Percentiles rank a stretch among this genome's conserved stretches.
These are phyloP conservation scores for Rostratula benghalensis DNA, from an alignment of 2,113 vertebrate genomes.

Conservation along the genomic window DNA sequence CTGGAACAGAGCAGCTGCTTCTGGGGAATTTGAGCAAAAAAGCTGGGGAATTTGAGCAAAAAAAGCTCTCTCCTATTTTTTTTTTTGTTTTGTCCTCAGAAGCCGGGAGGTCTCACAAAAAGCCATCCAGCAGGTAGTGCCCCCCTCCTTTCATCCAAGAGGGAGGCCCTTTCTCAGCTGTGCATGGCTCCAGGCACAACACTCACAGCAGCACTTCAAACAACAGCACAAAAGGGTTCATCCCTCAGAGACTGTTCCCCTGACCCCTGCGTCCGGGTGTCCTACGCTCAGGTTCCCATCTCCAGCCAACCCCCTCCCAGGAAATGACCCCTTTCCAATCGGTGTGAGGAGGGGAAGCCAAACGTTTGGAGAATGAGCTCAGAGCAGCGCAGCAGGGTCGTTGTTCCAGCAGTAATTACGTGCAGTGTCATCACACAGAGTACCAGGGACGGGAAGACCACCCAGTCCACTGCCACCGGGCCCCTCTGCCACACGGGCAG, in stretches of 20 bases:
- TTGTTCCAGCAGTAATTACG: not conserved
- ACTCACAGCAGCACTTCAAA: not conserved
- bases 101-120: not conserved
- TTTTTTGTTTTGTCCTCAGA: not conserved
- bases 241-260: not conserved
- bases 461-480: too few relatives aligned
- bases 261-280: not conserved
- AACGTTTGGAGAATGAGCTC: fast-evolving
- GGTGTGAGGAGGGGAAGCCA: fast-evolving
- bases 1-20: not conserved
- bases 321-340: not conserved
- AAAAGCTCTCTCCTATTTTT: not conserved
- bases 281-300: too few relatives aligned
- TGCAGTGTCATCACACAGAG: too few relatives aligned
- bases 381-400: not conserved
- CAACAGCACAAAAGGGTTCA: not conserved
- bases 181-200: not conserved
- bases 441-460: too few relatives aligned
- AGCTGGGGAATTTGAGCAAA: too few relatives aligned
- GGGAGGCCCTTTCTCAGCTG: not conserved
- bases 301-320: not conserved
- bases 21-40: too few relatives aligned
- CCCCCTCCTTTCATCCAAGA: not conserved
- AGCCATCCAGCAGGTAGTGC: not conserved
- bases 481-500: not conserved